Conservation (phyloP, 2,113 vertebrate species). For the Crotalus horridus region DNA sequence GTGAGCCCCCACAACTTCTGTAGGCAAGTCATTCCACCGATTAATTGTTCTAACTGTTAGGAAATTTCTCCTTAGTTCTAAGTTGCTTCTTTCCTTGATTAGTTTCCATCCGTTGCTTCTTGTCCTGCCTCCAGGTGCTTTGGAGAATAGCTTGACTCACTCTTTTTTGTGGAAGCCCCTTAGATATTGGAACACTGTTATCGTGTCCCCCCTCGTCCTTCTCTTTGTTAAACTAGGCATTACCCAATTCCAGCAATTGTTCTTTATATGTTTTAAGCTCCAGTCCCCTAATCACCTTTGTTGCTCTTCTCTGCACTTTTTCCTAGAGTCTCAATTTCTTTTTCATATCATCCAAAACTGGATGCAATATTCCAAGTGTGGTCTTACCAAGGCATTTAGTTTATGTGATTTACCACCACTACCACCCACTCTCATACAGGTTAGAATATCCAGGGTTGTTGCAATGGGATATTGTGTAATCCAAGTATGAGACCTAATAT, state of each 20-base stretch:
- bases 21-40: no score
- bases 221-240: background rate
- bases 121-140: background rate
- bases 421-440: background rate
- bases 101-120: background rate
- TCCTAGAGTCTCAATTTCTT: background rate
- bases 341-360: background rate
- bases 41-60: no score
- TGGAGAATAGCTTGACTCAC: background rate
- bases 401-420: background rate
- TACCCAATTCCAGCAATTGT: background rate
- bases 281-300: background rate
- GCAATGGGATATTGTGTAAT: background rate
- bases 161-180: background rate
- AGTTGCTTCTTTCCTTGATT: no score
- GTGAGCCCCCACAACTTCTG: no score
- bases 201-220: background rate
- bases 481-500: background rate
- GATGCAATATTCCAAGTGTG: background rate
- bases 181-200: background rate
- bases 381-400: background rate
- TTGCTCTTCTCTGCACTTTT: background rate
- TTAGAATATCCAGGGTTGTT: background rate
- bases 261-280: background rate
- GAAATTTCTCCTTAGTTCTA: no score